Percentiles rank a stretch among this genome's conserved stretches.
Conservation (phyloP, 2,888 invertebrate species). For the Megaustenia siamemsis region DNA sequence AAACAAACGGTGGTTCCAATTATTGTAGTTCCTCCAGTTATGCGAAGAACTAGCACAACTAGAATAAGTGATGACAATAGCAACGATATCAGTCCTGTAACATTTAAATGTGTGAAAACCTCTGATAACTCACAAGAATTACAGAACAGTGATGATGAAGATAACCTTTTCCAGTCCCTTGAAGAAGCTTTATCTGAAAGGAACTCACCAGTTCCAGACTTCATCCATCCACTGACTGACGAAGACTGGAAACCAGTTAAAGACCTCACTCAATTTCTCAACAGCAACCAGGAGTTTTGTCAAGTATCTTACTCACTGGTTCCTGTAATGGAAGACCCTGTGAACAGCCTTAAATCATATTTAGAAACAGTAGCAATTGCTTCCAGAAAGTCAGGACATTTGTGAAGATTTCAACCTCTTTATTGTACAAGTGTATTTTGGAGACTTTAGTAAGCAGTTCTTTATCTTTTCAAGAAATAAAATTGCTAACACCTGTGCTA, state of each 20-base stretch:
- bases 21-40: neutral
- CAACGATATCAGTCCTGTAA: neutral
- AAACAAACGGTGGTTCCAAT: too few species aligned
- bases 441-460: too few species aligned
- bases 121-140: neutral
- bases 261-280: slow-evolving; percentile 24
- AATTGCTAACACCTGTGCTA: too few species aligned
- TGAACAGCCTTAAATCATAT: slow-evolving; percentile 1
- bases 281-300: neutral
- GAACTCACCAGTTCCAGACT: slow-evolving; percentile 17
- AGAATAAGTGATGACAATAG: neutral
- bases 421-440: too few species aligned
- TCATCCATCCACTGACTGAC: slow-evolving; percentile 26
- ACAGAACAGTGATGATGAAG: slow-evolving; percentile 1
- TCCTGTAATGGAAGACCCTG: slow-evolving; percentile 11
- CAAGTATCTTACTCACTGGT: neutral
- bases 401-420: too few species aligned
- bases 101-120: neutral
- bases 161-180: slow-evolving; percentile 1
- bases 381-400: neutral
- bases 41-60: neutral
- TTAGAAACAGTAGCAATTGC: neutral
- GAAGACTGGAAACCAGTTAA: slow-evolving; percentile 32
- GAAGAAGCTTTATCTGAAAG: neutral
- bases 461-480: too few species aligned